Conservation (phyloP, 2,113 vertebrate species). For the Cynocephalus volans region DNA sequence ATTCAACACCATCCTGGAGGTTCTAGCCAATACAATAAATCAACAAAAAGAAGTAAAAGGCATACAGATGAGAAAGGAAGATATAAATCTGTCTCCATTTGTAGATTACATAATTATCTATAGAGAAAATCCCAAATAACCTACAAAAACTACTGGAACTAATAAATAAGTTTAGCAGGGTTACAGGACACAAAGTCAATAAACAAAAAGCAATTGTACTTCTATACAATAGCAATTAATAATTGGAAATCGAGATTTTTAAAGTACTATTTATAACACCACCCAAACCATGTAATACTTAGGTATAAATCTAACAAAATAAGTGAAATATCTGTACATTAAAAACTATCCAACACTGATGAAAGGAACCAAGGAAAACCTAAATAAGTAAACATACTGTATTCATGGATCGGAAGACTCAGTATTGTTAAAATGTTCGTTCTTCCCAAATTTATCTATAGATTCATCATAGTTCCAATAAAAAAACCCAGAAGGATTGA, state of each 20-base stretch:
- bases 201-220: background rate
- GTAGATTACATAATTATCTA: background rate
- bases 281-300: background rate
- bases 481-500: background rate
- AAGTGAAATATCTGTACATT: background rate
- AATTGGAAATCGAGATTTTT: background rate
- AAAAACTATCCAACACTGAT: background rate
- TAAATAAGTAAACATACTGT: background rate
- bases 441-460: background rate
- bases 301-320: background rate
- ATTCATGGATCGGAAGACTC: background rate
- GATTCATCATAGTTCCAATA: background rate
- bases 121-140: background rate
- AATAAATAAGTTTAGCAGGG: conserved; percentile 27
- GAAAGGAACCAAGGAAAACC: background rate
- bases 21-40: background rate
- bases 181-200: background rate
- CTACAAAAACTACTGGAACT: background rate
- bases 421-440: background rate
- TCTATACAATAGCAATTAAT: background rate
- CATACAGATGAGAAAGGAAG: background rate
- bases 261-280: background rate
- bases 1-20: background rate
- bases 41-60: background rate
- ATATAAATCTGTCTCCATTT: background rate